Evolutionary conservation across 2,797 vertebrate genomes (phyloP).

Genomic region (Intellagama lesueurii): DNA sequence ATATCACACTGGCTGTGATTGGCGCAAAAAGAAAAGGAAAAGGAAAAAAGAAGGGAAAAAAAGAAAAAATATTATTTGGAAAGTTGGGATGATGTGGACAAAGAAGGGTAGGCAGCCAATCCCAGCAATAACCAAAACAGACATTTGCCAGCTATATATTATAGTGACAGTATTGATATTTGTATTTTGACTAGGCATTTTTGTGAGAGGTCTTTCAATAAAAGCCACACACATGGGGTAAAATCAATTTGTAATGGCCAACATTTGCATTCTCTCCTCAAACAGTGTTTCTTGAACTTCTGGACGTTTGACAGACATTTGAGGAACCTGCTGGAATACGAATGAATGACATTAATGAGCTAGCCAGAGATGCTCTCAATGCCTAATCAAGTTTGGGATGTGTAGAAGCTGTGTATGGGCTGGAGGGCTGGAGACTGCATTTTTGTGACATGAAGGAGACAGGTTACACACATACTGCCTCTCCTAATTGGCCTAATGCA

Average conservation of each 20-base stretch:
- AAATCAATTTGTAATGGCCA: conserved; percentile 23
- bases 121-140: neutral
- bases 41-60: too few species aligned
- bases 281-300: conserved; percentile 19
- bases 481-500: neutral
- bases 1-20: neutral
- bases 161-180: neutral
- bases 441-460: conserved; percentile 12
- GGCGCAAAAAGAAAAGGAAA: too few species aligned
- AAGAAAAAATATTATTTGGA: neutral
- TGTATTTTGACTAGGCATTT: neutral
- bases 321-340: conserved; percentile 11
- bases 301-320: conserved; percentile 16
- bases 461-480: neutral
- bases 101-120: neutral
- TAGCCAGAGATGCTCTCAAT: neutral
- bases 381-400: conserved; percentile 31
- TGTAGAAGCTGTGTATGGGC: neutral
- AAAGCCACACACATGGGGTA: too few species aligned
- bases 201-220: neutral
- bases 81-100: neutral
- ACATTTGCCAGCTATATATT: neutral
- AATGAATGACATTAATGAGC: conserved; percentile 41
- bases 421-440: neutral
- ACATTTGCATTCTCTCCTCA: conserved; percentile 16